Evolutionary conservation across 2,888 invertebrate genomes (phyloP).

Genomic region (Cheilosia urbana): DNA sequence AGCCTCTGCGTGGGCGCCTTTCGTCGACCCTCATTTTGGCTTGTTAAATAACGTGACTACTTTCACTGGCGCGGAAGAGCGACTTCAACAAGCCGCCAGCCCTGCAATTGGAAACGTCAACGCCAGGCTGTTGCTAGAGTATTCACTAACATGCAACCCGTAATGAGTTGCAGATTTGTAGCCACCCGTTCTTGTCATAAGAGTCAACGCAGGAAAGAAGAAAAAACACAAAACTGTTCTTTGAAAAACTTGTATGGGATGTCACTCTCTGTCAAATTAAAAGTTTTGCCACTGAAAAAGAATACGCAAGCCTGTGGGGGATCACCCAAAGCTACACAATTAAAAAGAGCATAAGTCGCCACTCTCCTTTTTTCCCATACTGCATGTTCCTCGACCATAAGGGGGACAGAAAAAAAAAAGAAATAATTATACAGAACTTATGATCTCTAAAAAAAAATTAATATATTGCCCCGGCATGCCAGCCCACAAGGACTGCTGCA

Average conservation of each 20-base stretch:
- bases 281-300: constrained; percentile 42
- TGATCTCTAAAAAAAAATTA: constrained; percentile 64
- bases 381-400: constrained; percentile 9
- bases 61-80: background rate
- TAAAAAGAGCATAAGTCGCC: constrained; percentile 54
- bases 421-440: constrained; percentile 70
- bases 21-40: constrained; percentile 51
- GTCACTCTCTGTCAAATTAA: constrained; percentile 68
- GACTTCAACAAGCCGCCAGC: constrained; percentile 43
- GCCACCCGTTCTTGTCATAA: background rate
- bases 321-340: constrained; percentile 62
- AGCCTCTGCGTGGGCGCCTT: constrained; percentile 66
- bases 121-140: constrained; percentile 4
- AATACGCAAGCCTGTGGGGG: constrained; percentile 31
- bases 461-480: constrained; percentile 58
- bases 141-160: constrained; percentile 53
- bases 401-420: constrained; percentile 7
- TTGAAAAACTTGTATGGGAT: constrained; percentile 24
- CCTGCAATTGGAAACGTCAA: constrained; percentile 68
- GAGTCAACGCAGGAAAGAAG: constrained; percentile 2
- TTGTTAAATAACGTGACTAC: constrained; percentile 70
- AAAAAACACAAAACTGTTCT: background rate
- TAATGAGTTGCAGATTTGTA: constrained; percentile 52
- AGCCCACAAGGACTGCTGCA: constrained; percentile 45
- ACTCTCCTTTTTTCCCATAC: background rate